Evolutionary conservation across 2,113 vertebrate species (phyloP), one percentile per base, ranked within the genome.

Genomic region (Clarias batrachus): DNA sequence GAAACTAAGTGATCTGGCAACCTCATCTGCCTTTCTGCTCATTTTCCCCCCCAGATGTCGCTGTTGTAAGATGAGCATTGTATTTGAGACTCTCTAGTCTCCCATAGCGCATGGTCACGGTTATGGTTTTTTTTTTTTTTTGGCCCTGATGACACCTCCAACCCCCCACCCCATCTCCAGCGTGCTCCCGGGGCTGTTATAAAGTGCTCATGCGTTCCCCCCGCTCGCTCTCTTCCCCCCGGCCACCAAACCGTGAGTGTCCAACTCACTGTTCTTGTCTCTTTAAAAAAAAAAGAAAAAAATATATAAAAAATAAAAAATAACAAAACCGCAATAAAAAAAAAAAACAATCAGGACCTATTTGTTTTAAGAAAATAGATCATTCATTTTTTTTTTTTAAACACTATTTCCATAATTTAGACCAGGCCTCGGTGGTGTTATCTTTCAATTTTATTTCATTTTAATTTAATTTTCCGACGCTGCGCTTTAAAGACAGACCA

Each of bases 241-340:
- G 91, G 89, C 93, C 92, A 93, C 93, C 93, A 93, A 93, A 93
- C 93, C 91, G 95, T 95, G 95, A 95, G 95, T 95, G 95, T 93
- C 84, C 82, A 93, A 94, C 95, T 95, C 95, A 95, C 95, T 81
- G 94, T 92, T 93, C 91, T 92, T 90, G 91, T 93, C 92, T 92
- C 94, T 93, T 91, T 93, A 93, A 92, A 93, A 92, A 93, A 91
- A 93, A 90, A 94, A 88, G 82, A 83, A 90, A 84, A 86, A 79
- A 25, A 74, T 73, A 73, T 48, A 52, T 66, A 82, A 66, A 83
- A n/a, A 14, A 86, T 93, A 92, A 95, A 94, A 90, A 87, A 19
- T 92, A 27, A 94, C 91, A 91, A 92, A 95, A 95, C 82, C 89
- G 90, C 82, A 21, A 90, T 94, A 91, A 88, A 91, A 90, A 94